A percentile compares a stretch with the other conserved stretches of the same genome.
Evolutionary conservation across 2,797 vertebrate species (phyloP).

Genomic region (Muscicapa comitata): DNA sequence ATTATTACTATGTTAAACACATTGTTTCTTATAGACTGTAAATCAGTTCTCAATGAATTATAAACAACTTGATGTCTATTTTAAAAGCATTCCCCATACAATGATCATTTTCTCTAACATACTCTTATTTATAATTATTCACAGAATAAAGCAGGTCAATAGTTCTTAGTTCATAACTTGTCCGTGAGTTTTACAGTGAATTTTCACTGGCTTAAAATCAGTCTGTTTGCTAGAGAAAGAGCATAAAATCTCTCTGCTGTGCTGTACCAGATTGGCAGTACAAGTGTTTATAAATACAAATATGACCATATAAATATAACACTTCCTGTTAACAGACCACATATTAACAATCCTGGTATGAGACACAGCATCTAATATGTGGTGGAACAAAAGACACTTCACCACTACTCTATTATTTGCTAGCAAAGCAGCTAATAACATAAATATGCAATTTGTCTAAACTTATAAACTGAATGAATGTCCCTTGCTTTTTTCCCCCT

Average conservation of each 20-base stretch:
- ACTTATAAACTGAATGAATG: not conserved
- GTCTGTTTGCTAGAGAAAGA: not conserved
- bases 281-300: not conserved
- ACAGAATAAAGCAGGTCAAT: not conserved
- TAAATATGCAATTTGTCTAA: not conserved
- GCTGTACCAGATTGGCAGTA: not conserved
- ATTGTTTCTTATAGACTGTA: not conserved
- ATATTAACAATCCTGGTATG: not conserved
- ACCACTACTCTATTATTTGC: not conserved
- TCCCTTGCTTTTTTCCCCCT: fast-evolving
- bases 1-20: not conserved
- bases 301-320: not conserved
- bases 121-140: not conserved
- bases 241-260: not conserved
- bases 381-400: not conserved
- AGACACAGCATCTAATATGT: not conserved
- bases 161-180: not conserved
- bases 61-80: not conserved
- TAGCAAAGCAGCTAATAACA: not conserved
- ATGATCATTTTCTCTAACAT: not conserved
- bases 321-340: not conserved
- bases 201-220: not conserved
- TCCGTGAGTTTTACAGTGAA: not conserved
- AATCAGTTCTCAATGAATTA: not conserved
- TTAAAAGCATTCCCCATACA: not conserved